Conservation (phyloP, 1,140 invertebrate genomes). For the Anastrepha obliqua region DNA sequence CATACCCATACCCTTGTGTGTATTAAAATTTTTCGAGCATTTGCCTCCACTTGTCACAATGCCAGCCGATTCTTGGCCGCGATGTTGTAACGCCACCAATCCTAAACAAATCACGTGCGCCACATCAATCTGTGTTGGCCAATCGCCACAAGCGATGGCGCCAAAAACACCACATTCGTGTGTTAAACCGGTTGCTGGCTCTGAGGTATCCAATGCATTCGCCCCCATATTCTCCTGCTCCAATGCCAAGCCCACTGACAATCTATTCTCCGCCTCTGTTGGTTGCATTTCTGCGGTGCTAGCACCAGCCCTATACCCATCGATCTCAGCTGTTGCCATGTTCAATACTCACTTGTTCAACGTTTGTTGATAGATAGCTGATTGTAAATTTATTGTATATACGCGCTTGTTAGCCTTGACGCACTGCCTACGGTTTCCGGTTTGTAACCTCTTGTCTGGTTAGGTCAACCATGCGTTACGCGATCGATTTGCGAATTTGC, state of each 20-base stretch:
- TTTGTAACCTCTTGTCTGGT: constrained; percentile 13
- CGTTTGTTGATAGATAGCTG: constrained; percentile 5
- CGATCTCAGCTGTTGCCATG: constrained; percentile 26
- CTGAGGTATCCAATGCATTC: background rate
- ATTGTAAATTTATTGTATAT: background rate
- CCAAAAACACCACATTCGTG: constrained; percentile 97
- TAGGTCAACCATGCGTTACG: constrained; percentile 38
- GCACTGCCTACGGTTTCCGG: constrained; percentile 42
- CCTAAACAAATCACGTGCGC: constrained; percentile 90
- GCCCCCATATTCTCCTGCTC: background rate
- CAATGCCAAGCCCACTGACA: background rate
- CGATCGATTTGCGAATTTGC: background rate
- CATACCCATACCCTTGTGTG: constrained; percentile 95
- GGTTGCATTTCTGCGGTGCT: background rate
- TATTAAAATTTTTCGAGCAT: constrained; percentile 84
- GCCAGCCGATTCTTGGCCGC: constrained; percentile 97
- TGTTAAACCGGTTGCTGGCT: constrained; percentile 81
- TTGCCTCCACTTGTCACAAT: constrained; percentile 94
- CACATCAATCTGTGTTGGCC: constrained; percentile 79
- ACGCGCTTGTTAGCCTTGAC: background rate
- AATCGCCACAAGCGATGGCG: constrained; percentile 88
- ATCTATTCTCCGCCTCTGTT: background rate
- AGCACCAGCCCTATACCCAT: background rate
- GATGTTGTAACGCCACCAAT: constrained; percentile 95
- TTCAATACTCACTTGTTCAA: constrained; percentile 38